These are phyloP conservation scores for Acrobasis consociella DNA, from an alignment of 2,888 invertebrate species.

Conservation along the genomic window DNA sequence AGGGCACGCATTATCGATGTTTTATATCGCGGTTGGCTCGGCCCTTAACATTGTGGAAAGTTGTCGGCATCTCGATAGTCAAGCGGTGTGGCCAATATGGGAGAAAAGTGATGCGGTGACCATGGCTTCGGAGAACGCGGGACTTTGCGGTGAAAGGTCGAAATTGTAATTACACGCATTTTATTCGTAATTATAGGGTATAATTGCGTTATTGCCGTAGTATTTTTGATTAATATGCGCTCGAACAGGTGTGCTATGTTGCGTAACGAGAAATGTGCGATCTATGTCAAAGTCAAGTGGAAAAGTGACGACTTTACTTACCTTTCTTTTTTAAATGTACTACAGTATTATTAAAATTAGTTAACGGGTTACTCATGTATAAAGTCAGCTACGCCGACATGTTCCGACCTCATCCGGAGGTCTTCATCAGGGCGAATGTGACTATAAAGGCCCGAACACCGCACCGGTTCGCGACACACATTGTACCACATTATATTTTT, in stretches of 20 bases:
- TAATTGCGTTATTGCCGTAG: conserved; percentile 21
- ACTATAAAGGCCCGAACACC: too few relatives aligned
- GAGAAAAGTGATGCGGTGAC: conserved; percentile 46
- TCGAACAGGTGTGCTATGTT: conserved; percentile 14
- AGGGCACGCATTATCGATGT: conserved; percentile 16
- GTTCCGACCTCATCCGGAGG: too few relatives aligned
- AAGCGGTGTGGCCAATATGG: conserved; percentile 45
- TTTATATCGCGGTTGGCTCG: conserved; percentile 28
- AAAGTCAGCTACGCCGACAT: too few relatives aligned
- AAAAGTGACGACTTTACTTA: background rate
- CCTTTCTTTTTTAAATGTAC: too few relatives aligned
- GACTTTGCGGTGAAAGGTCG: conserved; percentile 29
- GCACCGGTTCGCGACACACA: too few relatives aligned
- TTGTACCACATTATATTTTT: background rate
- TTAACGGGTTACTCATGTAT: too few relatives aligned
- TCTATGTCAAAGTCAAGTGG: conserved; percentile 9
- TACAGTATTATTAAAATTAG: too few relatives aligned
- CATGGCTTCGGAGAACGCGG: conserved; percentile 30
- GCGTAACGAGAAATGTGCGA: conserved; percentile 12
- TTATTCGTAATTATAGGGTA: conserved; percentile 9
- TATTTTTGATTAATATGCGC: conserved; percentile 19
- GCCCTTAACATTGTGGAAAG: conserved; percentile 55
- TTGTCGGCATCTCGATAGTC: conserved; percentile 42
- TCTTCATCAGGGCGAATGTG: too few relatives aligned
- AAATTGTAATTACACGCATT: conserved; percentile 24